phyloP scores from a whole-genome alignment of 1,140 invertebrate species.

The Drosophila chauvacae region DNA sequence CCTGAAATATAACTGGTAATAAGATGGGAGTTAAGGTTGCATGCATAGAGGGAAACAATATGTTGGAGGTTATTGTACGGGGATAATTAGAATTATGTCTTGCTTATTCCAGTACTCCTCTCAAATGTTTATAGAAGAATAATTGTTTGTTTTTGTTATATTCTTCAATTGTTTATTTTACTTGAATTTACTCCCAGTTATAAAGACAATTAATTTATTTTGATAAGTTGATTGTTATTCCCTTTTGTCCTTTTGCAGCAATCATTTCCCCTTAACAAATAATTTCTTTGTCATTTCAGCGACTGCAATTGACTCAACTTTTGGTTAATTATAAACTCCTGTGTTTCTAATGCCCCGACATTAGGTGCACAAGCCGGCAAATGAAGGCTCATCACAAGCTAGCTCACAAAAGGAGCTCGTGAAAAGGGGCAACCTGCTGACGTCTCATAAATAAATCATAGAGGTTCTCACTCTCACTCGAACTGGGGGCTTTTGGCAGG shows the following conservation, averaged over 20 bases:
- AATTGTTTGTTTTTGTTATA: not conserved
- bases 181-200: not conserved
- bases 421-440: constrained; percentile 40
- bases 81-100: not conserved
- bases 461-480: constrained; percentile 29
- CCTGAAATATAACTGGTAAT: not conserved
- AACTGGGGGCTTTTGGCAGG: not conserved
- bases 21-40: not conserved
- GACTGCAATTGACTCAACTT: constrained; percentile 10
- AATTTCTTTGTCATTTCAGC: not conserved
- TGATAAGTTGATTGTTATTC: not conserved
- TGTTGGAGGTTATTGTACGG: not conserved
- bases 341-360: constrained; percentile 32
- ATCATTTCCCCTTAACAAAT: not conserved
- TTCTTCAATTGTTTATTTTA: not conserved
- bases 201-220: not conserved
- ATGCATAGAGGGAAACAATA: not conserved
- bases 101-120: not conserved
- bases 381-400: constrained; percentile 6
- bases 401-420: constrained; percentile 27
- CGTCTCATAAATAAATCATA: constrained; percentile 47
- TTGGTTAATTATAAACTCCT: constrained; percentile 29
- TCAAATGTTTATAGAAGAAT: not conserved
- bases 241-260: not conserved
- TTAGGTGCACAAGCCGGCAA: constrained; percentile 21